These are phyloP conservation scores for Porites rus DNA, from an alignment of 92 coral and sea anemone genomes.

Conservation along the genomic window DNA sequence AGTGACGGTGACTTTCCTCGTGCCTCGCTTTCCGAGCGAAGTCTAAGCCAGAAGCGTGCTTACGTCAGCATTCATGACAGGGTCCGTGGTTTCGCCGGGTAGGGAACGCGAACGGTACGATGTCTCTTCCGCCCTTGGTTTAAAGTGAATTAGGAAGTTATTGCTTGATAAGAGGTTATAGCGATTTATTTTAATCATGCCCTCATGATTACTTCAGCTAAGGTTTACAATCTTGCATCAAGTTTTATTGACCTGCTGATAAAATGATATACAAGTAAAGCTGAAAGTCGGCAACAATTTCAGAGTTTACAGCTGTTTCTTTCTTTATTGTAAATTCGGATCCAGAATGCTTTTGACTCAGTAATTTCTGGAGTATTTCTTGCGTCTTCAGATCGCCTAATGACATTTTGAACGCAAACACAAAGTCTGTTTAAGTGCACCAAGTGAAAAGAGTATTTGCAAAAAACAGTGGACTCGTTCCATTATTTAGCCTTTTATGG, in stretches of 20 bases:
- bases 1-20: no score
- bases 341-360: neutral
- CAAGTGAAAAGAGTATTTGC: neutral
- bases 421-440: neutral
- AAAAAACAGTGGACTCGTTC: neutral
- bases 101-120: no score
- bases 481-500: neutral
- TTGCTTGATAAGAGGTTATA: no score
- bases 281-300: neutral
- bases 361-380: neutral
- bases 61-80: no score
- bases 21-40: no score
- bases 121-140: no score
- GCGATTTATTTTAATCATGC: no score
- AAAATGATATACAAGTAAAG: neutral
- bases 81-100: no score
- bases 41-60: no score
- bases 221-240: neutral
- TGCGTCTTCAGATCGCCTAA: neutral
- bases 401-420: neutral
- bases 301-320: neutral
- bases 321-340: neutral
- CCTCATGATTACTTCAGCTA: no score
- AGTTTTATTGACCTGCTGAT: neutral
- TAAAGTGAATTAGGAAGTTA: no score